Base-by-base conservation (phyloP, 1,140 invertebrate species). In the Schmidtea mediterranea region DNA sequence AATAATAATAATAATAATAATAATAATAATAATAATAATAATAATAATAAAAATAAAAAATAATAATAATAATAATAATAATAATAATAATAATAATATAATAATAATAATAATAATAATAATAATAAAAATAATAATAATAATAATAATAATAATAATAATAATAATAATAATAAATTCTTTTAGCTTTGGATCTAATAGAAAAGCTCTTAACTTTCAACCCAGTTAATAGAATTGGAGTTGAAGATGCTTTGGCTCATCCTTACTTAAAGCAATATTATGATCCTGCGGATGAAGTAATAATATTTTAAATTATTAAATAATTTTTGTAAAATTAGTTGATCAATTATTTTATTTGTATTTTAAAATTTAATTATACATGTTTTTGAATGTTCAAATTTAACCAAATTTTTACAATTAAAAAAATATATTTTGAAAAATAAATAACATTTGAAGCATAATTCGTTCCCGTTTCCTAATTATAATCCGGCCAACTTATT, bases 131-230 rank as follows among this genome's bases (percentile, higher is more conserved):
- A 9, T n/a, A 36, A 36, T 36, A 18, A 18, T 19, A 15, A 15
- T 41, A 8, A 15, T 12, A 41, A 15, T 41, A 15, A 15, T 41
- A 15, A 15, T 18, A 12, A 8, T 5, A 15, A 12, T 37, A 9
- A 10, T 37, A 37, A 10, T 37, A 10, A 41, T 41, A 15, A 15
- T 12, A 41, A 41, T 19, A 15, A 41, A 41, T 19, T 41, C 36
- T 40, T 58, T 0, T 51, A 66, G 90, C 90, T 10, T 71, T 97
- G 49, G 89, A 98, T 71, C 72, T 98, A 49, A 69, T 98, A 55
- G 87, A 94, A 61, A 89, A 87, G 69, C 94, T 98, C 89, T 69
- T 98, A 54, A 94, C 87, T 9, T 97, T 98, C 67, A 97, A 98
- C 71, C 92, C 92, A 2, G 78, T 94, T 65, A 87, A 81, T 61